Base-by-base conservation (phyloP, 2,797 vertebrate genomes). In the Chelmon rostratus region DNA sequence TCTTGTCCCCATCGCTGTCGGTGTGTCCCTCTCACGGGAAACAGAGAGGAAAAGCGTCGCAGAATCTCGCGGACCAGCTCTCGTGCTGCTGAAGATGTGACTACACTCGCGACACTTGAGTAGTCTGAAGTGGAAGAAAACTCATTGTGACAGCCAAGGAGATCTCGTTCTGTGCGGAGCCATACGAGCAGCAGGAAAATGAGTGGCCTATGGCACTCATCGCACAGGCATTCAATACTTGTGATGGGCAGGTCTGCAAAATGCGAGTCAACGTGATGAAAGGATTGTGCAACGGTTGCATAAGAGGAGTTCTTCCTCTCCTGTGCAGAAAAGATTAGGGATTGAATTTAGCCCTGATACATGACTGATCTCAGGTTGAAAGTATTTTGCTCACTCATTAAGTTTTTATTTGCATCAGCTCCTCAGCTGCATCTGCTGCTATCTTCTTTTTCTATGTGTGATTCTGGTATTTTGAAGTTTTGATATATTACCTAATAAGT, bases 211-310 rank as follows among this genome's bases (percentile, higher is more conserved):
- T 76, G 66, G 75, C 75, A 44, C 71, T 83, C 62, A 71, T 64
- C 56, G 63, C 69, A 59, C 38, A 73, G 58, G 35, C 65, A 61
- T 81, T 85, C 52, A 58, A 53, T 77, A 50, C 63, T 49, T 68
- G 52, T 73, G 63, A 86, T 62, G 52, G 85, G 11, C 69, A 88
- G 62, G 40, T 84, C 56, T 81, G 66, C 65, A 73, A 78, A 83
- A 70, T 50, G 58, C 40, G 64, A 59, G 49, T 78, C 74, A 76
- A 46, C 1, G 19, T 88, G 83, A 92, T 81, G 78, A 87, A 86
- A 90, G 74, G 70, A 83, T 78, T 81, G 74, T 44, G 86, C 63
- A 86, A 86, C 52, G 18, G 70, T 86, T 75, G 57, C 68, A 77
- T 74, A 75, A 87, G 33, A 54, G 38, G 68, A 4, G 16, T 21